Evolutionary conservation across 2,888 invertebrate genomes (phyloP).

Genomic region (Pasiphila rectangulata): DNA sequence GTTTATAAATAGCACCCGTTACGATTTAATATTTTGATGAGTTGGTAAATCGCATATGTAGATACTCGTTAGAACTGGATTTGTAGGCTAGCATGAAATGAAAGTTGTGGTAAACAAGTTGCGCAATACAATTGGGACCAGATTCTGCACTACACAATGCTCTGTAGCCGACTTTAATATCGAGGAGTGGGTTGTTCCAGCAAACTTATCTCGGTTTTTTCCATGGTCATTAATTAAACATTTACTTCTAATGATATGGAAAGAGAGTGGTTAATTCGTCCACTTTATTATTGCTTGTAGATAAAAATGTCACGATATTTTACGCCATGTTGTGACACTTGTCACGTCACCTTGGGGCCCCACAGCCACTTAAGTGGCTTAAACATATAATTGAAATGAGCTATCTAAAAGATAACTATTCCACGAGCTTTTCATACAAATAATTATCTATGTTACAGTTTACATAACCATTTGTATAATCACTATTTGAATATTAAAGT

Average conservation of each 20-base stretch:
- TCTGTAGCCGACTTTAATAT: neutral
- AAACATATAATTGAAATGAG: neutral
- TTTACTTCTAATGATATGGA: no score
- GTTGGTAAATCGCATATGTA: neutral
- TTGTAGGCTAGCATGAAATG: no score
- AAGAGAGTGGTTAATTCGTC: conserved; percentile 33
- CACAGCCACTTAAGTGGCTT: conserved; percentile 11
- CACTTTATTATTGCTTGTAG: conserved; percentile 49
- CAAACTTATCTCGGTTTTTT: no score
- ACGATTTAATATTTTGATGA: neutral
- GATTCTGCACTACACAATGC: neutral
- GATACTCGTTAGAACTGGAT: no score
- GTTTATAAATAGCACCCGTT: conserved; percentile 2
- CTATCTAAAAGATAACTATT: neutral
- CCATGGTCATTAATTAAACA: no score
- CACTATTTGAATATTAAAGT: no score
- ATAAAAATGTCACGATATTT: conserved; percentile 40
- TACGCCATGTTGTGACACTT: conserved; percentile 25
- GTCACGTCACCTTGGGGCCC: conserved; percentile 22
- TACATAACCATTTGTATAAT: no score
- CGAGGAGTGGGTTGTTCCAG: neutral
- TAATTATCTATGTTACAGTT: no score
- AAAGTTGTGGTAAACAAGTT: no score
- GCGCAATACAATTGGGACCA: neutral
- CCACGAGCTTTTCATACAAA: neutral